phyloP scores from a whole-genome alignment of 2,113 vertebrate species.

The Elephantulus edwardii region DNA sequence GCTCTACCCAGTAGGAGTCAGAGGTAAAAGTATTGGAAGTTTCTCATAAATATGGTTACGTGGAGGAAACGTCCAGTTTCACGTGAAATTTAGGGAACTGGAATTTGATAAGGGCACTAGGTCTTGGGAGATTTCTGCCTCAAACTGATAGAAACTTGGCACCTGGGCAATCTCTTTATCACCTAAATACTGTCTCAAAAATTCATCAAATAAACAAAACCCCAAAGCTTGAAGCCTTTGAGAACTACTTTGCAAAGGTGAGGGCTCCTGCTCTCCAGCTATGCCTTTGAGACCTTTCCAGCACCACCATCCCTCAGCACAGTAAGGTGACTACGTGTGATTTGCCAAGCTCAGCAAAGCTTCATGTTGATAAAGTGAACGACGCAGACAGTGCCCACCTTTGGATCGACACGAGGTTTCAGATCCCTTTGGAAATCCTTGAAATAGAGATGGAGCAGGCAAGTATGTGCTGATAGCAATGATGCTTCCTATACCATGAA shows the following conservation, averaged over 20 bases:
- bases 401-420: not conserved
- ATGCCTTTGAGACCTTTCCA: not conserved
- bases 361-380: not conserved
- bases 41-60: constrained; percentile 22
- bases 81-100: not conserved
- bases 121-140: not conserved
- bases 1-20: not conserved
- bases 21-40: not conserved
- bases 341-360: not conserved
- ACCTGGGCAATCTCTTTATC: not conserved
- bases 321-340: not conserved
- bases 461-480: not conserved
- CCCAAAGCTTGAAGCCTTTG: not conserved
- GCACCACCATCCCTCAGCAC: not conserved
- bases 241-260: not conserved
- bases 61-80: not conserved
- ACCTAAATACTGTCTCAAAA: not conserved
- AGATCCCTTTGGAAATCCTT: not conserved
- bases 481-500: not conserved
- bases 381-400: not conserved
- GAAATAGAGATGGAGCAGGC: not conserved
- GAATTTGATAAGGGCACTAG: constrained; percentile 9
- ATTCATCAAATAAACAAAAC: not conserved
- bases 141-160: not conserved
- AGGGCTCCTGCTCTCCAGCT: not conserved